Evolutionary conservation across 2,113 vertebrate genomes (phyloP).

Genomic region (Laticauda colubrina): DNA sequence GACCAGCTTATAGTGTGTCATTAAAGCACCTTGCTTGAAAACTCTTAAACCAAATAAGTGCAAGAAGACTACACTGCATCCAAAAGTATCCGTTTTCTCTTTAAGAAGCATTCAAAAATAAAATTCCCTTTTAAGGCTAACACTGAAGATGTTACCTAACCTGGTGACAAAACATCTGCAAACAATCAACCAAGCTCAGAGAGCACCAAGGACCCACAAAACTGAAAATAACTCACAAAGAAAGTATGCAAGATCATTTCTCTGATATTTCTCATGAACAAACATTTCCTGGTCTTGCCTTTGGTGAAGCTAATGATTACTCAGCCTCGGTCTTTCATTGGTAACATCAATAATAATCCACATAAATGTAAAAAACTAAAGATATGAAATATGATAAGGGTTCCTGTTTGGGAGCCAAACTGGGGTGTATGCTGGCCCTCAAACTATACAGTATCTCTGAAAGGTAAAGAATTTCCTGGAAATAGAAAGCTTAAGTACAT

Average conservation of each 20-base stretch:
- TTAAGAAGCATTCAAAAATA: neutral
- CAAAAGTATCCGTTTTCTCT: neutral
- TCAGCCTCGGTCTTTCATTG: neutral
- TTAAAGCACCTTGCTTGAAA: neutral
- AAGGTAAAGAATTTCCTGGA: neutral
- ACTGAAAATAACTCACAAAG: neutral
- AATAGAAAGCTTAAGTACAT: neutral
- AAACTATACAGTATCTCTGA: neutral
- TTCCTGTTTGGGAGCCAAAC: neutral
- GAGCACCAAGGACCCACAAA: neutral
- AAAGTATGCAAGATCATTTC: neutral
- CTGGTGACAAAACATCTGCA: neutral
- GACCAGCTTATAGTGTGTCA: neutral
- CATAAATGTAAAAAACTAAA: neutral
- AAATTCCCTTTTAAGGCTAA: neutral
- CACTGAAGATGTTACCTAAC: neutral
- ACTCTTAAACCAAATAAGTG: neutral
- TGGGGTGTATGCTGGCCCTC: neutral
- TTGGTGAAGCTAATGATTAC: neutral
- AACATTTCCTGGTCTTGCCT: neutral
- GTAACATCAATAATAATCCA: neutral
- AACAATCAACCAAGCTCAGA: neutral
- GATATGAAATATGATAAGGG: neutral
- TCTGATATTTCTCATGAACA: neutral
- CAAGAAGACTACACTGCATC: neutral